Conservation (phyloP, 2,113 vertebrate genomes). For the Cinclus cinclus region DNA sequence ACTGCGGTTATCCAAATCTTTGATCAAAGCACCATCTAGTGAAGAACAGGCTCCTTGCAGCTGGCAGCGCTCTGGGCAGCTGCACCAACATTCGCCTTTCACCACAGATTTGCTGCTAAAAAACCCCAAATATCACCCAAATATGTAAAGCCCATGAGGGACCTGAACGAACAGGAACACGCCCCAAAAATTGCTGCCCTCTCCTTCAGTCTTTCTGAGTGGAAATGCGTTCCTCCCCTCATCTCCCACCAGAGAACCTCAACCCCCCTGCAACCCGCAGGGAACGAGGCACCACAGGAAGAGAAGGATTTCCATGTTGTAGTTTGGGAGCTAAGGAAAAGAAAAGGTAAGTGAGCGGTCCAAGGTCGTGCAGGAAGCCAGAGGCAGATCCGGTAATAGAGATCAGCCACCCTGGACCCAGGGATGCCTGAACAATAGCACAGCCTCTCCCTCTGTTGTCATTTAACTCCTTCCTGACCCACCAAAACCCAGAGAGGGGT, state of each 20-base stretch:
- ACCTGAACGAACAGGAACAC: not conserved
- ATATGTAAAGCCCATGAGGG: not conserved
- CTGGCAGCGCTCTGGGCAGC: not conserved
- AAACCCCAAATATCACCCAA: not conserved
- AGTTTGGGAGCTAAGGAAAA: slow-evolving; percentile 42
- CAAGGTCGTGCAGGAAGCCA: slow-evolving; percentile 62
- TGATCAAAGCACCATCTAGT: slow-evolving; percentile 60
- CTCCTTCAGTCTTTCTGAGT: not conserved
- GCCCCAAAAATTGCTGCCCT: not conserved
- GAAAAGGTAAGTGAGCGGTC: slow-evolving; percentile 28
- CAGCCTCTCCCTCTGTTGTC: slow-evolving; percentile 36
- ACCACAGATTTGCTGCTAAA: not conserved
- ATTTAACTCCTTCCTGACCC: slow-evolving; percentile 59
- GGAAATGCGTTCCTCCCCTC: not conserved
- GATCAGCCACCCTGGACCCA: slow-evolving; percentile 23
- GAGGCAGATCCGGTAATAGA: slow-evolving; percentile 69
- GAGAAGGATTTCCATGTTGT: not conserved
- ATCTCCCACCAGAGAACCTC: not conserved
- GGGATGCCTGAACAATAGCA: slow-evolving; percentile 63
- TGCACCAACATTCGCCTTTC: not conserved
- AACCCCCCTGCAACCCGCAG: not conserved
- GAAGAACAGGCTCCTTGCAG: not conserved
- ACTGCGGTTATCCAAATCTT: not conserved
- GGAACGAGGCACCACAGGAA: not conserved
- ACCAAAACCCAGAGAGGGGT: not conserved